phyloP scores from a whole-genome alignment of 2,113 vertebrate species.

The Suricata suricatta region DNA sequence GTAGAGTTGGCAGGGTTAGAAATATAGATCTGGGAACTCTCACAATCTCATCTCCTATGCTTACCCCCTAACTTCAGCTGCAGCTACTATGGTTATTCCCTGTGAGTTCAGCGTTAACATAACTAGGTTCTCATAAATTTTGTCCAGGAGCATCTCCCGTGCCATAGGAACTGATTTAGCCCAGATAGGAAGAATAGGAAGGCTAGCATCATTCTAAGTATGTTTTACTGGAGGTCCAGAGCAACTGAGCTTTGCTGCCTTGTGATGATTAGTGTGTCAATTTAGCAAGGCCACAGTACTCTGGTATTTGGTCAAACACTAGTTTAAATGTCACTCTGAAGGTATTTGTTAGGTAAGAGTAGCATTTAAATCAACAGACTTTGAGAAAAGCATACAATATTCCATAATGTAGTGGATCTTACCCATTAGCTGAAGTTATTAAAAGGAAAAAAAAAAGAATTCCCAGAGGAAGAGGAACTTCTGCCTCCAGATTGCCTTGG shows the following conservation, averaged over 20 bases:
- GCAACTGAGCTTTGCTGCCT: background rate
- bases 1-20: background rate
- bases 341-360: background rate
- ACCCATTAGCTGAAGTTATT: background rate
- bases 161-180: background rate
- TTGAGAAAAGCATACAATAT: background rate
- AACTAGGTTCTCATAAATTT: background rate
- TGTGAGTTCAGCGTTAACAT: background rate
- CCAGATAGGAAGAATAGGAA: background rate
- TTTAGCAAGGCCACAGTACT: background rate
- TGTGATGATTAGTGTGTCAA: background rate
- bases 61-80: background rate
- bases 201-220: background rate
- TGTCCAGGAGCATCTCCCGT: background rate
- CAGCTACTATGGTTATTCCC: background rate
- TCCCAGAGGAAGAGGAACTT: background rate
- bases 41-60: background rate
- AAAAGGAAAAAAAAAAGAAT: background rate
- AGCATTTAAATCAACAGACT: background rate
- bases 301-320: background rate
- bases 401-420: background rate
- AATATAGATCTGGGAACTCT: background rate
- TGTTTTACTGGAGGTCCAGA: background rate
- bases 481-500: background rate
- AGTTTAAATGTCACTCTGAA: background rate